A percentile compares a stretch with the other conserved stretches of the same genome.
phyloP scores from a whole-genome alignment of 2,888 invertebrate genomes.

The Mechanitis messenoides region DNA sequence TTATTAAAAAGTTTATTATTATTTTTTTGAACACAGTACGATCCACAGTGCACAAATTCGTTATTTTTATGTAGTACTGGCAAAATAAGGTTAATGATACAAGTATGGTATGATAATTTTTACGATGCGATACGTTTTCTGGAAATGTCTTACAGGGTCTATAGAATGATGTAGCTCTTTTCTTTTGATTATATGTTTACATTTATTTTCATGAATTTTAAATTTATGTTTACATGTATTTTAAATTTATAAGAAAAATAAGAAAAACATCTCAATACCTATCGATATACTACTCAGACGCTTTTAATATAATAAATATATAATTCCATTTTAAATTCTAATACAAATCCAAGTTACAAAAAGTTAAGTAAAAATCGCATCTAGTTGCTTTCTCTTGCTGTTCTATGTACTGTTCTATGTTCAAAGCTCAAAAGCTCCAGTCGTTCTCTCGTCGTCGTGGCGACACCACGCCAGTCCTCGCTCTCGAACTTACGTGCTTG shows the following conservation, averaged over 20 bases:
- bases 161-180: neutral
- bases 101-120: conserved; percentile 6
- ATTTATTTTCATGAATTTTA: too few species aligned
- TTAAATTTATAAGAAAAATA: too few species aligned
- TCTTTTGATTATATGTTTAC: too few species aligned
- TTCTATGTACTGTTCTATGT: neutral
- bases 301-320: too few species aligned
- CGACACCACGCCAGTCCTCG: conserved; percentile 6
- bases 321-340: neutral
- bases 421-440: conserved; percentile 7
- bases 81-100: conserved; percentile 16
- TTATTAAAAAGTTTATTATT: neutral
- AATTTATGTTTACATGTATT: too few species aligned
- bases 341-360: neutral
- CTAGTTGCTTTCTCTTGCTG: neutral
- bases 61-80: conserved; percentile 14
- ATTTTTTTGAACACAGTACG: neutral
- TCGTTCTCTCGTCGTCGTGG: conserved; percentile 11
- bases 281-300: too few species aligned
- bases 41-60: conserved; percentile 5
- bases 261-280: too few species aligned
- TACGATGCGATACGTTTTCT: neutral
- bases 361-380: neutral
- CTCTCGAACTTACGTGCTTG: neutral
- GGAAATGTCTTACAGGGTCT: neutral